Evolutionary conservation across 2,113 vertebrate species (phyloP).

Genomic region (Taxidea taxus): DNA sequence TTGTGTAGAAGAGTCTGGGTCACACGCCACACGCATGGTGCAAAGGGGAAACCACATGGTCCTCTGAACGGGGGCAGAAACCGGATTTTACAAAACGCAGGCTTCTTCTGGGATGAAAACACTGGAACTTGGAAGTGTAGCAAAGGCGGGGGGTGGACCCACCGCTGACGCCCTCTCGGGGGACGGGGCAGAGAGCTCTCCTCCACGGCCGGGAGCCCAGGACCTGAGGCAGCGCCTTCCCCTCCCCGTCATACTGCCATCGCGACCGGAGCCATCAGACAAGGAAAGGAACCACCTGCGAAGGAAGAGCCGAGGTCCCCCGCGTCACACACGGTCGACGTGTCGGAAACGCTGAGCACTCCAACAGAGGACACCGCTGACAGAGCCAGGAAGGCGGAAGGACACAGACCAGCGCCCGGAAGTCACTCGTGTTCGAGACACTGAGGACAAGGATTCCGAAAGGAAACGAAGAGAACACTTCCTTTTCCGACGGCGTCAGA

Average conservation of each 20-base stretch:
- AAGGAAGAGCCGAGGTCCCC: neutral
- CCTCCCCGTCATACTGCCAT: rapidly evolving
- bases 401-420: neutral
- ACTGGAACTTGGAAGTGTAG: neutral
- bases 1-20: neutral
- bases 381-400: neutral
- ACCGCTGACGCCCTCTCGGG: neutral
- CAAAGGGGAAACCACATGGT: neutral
- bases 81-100: neutral
- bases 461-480: neutral
- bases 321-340: neutral
- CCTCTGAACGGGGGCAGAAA: neutral
- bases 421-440: neutral
- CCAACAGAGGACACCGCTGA: neutral
- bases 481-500: neutral
- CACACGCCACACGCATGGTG: neutral
- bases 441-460: neutral
- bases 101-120: neutral
- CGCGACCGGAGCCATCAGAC: neutral
- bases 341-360: neutral
- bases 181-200: neutral
- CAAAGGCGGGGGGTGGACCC: no score
- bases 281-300: neutral
- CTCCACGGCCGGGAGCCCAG: neutral
- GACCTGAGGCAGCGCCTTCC: no score